phyloP scores from a whole-genome alignment of 2,797 vertebrate genomes.

The Petrocephalus schoutedeni region DNA sequence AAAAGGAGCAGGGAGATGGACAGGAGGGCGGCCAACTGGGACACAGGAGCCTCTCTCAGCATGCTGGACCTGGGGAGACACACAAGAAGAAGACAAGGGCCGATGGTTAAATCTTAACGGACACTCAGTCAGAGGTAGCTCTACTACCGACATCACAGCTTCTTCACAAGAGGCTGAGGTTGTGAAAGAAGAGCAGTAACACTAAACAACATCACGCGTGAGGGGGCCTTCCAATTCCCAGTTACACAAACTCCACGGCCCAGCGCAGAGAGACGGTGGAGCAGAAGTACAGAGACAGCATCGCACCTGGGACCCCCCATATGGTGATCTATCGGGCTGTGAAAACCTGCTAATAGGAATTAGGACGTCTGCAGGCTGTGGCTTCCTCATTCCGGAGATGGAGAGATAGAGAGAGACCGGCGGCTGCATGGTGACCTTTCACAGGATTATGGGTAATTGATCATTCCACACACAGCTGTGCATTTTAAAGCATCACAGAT shows the following conservation, averaged over 20 bases:
- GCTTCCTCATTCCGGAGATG: not conserved
- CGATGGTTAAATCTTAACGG: not conserved
- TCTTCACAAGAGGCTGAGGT: not conserved
- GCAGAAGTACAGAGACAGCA: not conserved
- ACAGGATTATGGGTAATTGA: not conserved
- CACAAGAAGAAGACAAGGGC: not conserved
- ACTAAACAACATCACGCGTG: not conserved
- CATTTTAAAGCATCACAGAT: not conserved
- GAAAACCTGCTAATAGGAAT: not conserved
- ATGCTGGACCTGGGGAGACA: constrained; percentile 29
- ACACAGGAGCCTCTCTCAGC: not conserved
- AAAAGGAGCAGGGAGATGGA: constrained; percentile 25
- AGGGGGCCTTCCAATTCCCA: not conserved
- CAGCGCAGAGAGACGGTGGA: not conserved
- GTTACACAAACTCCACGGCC: not conserved
- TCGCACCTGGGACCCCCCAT: not conserved
- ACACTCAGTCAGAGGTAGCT: not conserved
- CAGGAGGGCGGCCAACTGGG: constrained; percentile 21
- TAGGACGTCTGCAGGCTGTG: not conserved
- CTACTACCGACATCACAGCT: not conserved
- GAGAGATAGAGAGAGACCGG: not conserved
- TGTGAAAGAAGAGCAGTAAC: not conserved
- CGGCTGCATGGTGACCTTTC: not conserved
- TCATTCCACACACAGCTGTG: not conserved
- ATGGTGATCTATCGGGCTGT: not conserved